phyloP scores from a whole-genome alignment of 2,888 invertebrate species.

The Antheraea yamamai region DNA sequence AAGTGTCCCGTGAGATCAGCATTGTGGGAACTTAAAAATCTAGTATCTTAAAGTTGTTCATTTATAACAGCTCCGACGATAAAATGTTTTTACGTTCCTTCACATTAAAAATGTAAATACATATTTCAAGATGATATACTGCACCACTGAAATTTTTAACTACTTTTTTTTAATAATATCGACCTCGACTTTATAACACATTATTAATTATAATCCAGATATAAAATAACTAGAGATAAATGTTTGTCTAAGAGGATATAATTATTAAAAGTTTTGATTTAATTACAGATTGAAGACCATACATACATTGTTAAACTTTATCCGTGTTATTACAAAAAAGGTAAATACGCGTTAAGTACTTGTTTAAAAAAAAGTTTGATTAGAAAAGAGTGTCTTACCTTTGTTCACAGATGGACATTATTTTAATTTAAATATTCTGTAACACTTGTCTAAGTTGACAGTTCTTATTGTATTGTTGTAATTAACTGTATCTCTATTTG shows the following conservation, averaged over 20 bases:
- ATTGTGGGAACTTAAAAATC: conserved; percentile 17
- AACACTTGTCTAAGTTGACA: too few relatives aligned
- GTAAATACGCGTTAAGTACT: too few relatives aligned
- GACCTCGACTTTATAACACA: background rate
- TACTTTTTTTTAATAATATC: background rate
- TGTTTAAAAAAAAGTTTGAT: too few relatives aligned
- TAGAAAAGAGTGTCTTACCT: too few relatives aligned
- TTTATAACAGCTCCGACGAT: conserved; percentile 11
- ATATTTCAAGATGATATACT: background rate
- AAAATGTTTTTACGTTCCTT: background rate
- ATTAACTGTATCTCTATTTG: too few relatives aligned
- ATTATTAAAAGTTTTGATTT: too few relatives aligned
- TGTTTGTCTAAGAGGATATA: background rate
- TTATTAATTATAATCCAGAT: background rate
- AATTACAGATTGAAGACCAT: too few relatives aligned
- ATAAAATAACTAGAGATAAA: background rate
- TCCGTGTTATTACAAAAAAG: too few relatives aligned
- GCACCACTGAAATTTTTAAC: background rate
- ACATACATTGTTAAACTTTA: too few relatives aligned
- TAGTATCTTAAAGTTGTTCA: conserved; percentile 4
- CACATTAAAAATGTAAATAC: background rate
- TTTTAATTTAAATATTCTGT: too few relatives aligned
- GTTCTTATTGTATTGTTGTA: too few relatives aligned
- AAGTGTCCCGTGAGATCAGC: conserved; percentile 19
- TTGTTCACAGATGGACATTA: too few relatives aligned